A percentile compares a stretch with the other conserved stretches of the same genome.
phyloP scores from a whole-genome alignment of 2,113 vertebrate species.

The Urocitellus parryii region DNA sequence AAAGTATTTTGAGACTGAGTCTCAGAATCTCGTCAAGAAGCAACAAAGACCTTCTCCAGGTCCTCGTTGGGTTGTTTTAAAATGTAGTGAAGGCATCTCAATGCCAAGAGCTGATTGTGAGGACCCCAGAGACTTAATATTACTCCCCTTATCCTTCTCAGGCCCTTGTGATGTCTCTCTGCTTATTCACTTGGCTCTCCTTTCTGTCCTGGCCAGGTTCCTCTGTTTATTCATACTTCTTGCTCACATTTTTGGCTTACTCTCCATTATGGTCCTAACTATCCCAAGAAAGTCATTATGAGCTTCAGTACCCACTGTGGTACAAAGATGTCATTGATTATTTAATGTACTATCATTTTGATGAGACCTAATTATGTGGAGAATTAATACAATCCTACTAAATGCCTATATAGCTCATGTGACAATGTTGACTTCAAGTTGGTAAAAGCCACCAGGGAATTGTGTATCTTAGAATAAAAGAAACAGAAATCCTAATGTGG shows the following conservation, averaged over 20 bases:
- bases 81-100: not conserved
- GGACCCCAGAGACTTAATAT: not conserved
- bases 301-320: not conserved
- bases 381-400: not conserved
- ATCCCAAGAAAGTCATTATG: not conserved
- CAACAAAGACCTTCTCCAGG: not conserved
- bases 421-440: not conserved
- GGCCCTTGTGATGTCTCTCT: not conserved
- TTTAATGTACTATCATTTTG: slow-evolving; percentile 1
- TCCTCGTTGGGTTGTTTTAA: not conserved
- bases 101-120: not conserved
- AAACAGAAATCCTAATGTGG: not conserved
- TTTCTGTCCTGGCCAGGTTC: not conserved
- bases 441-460: not conserved
- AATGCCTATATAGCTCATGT: not conserved
- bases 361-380: not conserved
- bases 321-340: not conserved
- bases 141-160: not conserved
- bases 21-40: slow-evolving; percentile 14
- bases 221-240: not conserved
- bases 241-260: not conserved
- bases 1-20: not conserved
- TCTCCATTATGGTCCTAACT: not conserved
- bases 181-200: not conserved
- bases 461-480: not conserved